phyloP scores from a whole-genome alignment of 2,113 vertebrate species.

The Myocastor coypus region DNA sequence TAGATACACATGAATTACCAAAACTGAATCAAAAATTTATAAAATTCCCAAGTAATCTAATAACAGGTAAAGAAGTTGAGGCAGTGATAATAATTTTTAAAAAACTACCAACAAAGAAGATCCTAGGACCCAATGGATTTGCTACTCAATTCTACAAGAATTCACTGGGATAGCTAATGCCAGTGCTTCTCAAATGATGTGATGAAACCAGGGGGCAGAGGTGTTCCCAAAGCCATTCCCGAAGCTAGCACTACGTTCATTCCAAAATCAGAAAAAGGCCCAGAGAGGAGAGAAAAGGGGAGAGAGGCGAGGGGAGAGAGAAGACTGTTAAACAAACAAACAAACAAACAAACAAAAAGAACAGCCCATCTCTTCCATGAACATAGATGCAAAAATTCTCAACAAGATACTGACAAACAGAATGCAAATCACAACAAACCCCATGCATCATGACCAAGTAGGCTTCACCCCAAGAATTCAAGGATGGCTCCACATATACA shows the following conservation, averaged over 20 bases:
- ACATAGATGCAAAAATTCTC: background rate
- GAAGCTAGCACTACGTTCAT: background rate
- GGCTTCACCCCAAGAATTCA: background rate
- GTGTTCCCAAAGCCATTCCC: background rate
- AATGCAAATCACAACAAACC: background rate
- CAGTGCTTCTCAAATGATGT: background rate
- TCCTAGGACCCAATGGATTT: background rate
- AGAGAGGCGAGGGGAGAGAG: no score
- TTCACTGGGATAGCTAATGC: background rate
- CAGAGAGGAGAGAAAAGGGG: background rate
- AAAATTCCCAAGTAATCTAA: background rate
- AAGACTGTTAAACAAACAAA: background rate
- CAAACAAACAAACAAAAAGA: no score
- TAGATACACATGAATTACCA: background rate
- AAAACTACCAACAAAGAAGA: background rate
- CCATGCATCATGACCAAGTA: background rate
- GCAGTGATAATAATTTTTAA: background rate
- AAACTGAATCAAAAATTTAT: background rate
- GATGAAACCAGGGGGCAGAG: background rate
- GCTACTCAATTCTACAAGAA: background rate
- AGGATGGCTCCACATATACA: background rate
- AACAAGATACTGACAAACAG: background rate
- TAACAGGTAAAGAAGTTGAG: background rate
- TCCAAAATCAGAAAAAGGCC: background rate
- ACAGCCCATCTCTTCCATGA: background rate